Evolutionary conservation across 2,113 vertebrate genomes (phyloP).

Genomic region (Cryptomyrus ogoouensis): DNA sequence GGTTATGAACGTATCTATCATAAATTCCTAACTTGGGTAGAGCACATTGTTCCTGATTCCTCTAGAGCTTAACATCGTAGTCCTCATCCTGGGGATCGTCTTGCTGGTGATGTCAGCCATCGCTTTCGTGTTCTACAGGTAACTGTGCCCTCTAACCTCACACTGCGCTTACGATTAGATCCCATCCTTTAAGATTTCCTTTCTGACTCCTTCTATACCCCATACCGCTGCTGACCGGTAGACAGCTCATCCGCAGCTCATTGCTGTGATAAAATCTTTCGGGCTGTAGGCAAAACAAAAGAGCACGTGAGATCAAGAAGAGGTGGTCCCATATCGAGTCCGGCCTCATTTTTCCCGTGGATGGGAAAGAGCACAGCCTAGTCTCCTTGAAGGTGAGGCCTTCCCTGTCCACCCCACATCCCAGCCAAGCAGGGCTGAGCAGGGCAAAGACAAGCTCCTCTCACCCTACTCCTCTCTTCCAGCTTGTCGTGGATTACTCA

Average conservation of each 20-base stretch:
- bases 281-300: slow-evolving; percentile 71
- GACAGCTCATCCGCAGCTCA: not conserved
- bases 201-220: not conserved
- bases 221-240: not conserved
- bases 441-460: not conserved
- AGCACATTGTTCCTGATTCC: not conserved
- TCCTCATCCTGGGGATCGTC: slow-evolving; percentile 45
- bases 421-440: not conserved
- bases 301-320: slow-evolving; percentile 62
- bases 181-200: not conserved
- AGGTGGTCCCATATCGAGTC: slow-evolving; percentile 80
- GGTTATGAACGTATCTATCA: not conserved
- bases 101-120: slow-evolving; percentile 55
- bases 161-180: not conserved
- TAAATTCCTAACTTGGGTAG: not conserved
- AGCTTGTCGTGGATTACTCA: not conserved
- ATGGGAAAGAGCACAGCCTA: slow-evolving; percentile 65
- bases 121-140: slow-evolving; percentile 66
- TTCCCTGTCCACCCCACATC: not conserved
- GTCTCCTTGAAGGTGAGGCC: slow-evolving; percentile 76
- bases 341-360: slow-evolving; percentile 71
- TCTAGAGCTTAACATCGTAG: not conserved
- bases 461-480: not conserved
- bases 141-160: not conserved
- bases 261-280: not conserved